These are phyloP conservation scores for Neoarius graeffei DNA, from an alignment of 2,113 vertebrate species.

Conservation along the genomic window DNA sequence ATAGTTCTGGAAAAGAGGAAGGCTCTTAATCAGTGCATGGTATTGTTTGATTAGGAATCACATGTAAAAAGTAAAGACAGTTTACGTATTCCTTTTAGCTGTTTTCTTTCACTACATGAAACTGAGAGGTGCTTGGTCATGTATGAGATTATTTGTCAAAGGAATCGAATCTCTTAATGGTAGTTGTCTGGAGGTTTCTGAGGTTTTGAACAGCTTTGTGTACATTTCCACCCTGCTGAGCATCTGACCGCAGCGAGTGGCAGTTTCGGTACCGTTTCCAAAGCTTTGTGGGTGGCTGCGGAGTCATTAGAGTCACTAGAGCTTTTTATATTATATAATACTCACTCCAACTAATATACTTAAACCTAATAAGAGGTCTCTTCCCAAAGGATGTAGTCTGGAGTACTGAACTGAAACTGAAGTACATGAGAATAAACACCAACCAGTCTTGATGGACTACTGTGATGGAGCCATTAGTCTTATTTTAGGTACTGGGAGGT, in stretches of 20 bases:
- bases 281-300: conserved; percentile 53
- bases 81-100: conserved; percentile 21
- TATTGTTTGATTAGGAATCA: conserved; percentile 43
- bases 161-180: conserved; percentile 46
- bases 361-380: conserved; percentile 43
- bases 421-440: conserved; percentile 17
- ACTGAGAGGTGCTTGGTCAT: conserved; percentile 41
- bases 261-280: conserved; percentile 54
- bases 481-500: neutral
- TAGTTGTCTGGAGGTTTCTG: conserved; percentile 46
- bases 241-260: conserved; percentile 52
- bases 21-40: conserved; percentile 40
- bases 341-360: conserved; percentile 47
- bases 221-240: conserved; percentile 53
- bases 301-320: conserved; percentile 29
- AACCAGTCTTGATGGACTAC: neutral
- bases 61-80: conserved; percentile 2
- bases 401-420: conserved; percentile 28
- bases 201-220: conserved; percentile 52
- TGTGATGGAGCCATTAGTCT: neutral
- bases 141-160: conserved; percentile 35
- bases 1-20: conserved; percentile 18
- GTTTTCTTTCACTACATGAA: conserved; percentile 14
- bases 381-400: conserved; percentile 34
- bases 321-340: conserved; percentile 47